Base-by-base conservation (phyloP, 1,140 invertebrate genomes). In the Aphis craccivora region DNA sequence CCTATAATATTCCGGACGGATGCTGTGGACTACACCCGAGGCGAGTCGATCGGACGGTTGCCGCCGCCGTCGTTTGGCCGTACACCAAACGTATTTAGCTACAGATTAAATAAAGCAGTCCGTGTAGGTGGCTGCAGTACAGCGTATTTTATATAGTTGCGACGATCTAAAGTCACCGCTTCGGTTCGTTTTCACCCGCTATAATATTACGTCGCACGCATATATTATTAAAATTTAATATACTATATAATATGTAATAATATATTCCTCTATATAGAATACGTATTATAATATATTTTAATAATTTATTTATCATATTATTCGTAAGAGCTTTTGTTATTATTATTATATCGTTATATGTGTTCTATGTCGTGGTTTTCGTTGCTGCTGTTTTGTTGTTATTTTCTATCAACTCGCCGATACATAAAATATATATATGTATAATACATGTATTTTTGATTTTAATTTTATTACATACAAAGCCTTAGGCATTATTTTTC, bases 41-140 rank as follows among this genome's bases (percentile, higher is more conserved):
- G 90, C 90, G 48, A 89, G 88, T 89, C 55, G 45, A 40, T 9
- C 60, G 55, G 30, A n/a, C 87, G 45, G 45, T 89, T 22, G 45
- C 84, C 84, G 87, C 45, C 43, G 22, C 48, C 87, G 87, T 5
- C 87, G 87, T 89, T 90, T 90, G 89, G 89, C 89, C 51, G 89
- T 90, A 67, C 55, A 90, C 89, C 89, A 43, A 90, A 90, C 55
- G 90, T 76, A 51, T 91, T 91, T 91, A 91, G 90, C 90, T 90
- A 22, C 89, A 67, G 53, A 90, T 90, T 90, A 90, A 90, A 76
- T 91, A 76, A 76, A 91, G 40, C 90, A 22, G 37, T 76, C 60
- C 90, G 37, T 30, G 55, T 90, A 67, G 89, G 89, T 40, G 89
- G 43, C n/a, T 83, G 18, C 20, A 23, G 30, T 67, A 76, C 60